Evolutionary conservation across 2,113 vertebrate species (phyloP).

Genomic region (Cromileptes altivelis): DNA sequence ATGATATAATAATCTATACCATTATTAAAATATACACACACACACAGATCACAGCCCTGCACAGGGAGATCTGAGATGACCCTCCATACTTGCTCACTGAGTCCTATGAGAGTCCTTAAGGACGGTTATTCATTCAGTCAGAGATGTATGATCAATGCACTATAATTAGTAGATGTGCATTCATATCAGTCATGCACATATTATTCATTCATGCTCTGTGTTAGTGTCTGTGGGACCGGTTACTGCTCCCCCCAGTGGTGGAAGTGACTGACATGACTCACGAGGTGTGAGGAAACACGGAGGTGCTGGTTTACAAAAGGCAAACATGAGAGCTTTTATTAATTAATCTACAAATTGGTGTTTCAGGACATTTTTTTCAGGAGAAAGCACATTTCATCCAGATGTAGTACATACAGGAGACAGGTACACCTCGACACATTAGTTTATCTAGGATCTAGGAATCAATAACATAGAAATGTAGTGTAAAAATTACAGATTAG

Average conservation of each 20-base stretch:
- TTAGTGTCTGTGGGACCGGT: not conserved
- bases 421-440: not conserved
- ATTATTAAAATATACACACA: not conserved
- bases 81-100: not conserved
- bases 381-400: not conserved
- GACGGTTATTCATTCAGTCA: not conserved
- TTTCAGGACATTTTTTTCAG: not conserved
- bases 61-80: not conserved
- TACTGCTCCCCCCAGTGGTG: constrained; percentile 54
- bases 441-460: not conserved
- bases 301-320: constrained; percentile 4
- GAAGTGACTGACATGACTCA: not conserved
- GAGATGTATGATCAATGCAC: constrained; percentile 31
- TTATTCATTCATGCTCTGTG: constrained; percentile 22
- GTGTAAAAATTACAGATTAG: not conserved
- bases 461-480: not conserved
- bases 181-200: constrained; percentile 18
- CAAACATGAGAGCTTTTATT: not conserved
- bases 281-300: not conserved
- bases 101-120: not conserved
- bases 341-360: not conserved
- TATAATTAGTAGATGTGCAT: constrained; percentile 35
- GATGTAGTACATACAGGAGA: not conserved
- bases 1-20: not conserved
- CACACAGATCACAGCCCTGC: not conserved